Base-by-base conservation (phyloP, 2,888 invertebrate genomes). In the Ptychoptera albimana region DNA sequence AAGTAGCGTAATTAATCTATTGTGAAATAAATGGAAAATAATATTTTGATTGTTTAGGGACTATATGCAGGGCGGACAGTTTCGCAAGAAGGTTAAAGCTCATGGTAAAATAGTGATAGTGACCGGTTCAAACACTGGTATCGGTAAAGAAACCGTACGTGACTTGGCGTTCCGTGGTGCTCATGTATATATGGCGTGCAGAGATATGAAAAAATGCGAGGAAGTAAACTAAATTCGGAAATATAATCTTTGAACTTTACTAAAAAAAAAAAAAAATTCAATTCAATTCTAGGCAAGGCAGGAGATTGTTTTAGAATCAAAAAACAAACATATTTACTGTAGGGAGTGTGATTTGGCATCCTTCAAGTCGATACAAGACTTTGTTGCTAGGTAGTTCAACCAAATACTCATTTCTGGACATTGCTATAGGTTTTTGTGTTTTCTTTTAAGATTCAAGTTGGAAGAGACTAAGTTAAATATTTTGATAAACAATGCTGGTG, bases 171-270 rank as follows among this genome's bases (percentile, higher is more conserved):
- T 65, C 47, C 63, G 79, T 48, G 75, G 77, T 11, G 84, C 81
- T 6, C 79, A 75, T 70, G 77, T 86, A 50, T 75, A 82, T 54
- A 78, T 87, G 81, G 85, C 83, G 4, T 86, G 85, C 56, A 71
- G 84, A 47, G 72, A 85, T 64, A 69, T 84, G 70, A 58, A 63
- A 42, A 73, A 70, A 60, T 86, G 86, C 62, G 82, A 83, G 70
- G 60, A 61, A 66, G 32, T 32, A 32, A 8, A 4, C 7, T 23
- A 23, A 23, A 23, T n/a, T n/a, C n/a, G n/a, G n/a, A 23, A 23
- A 23, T 3, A 23, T 23, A 7, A 3, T 5, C 7, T 5, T 23
- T 23, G 4, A 23, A 23, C 7, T 23, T 23, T 5, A 23, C 7
- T 3, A 23, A 5, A 23, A 3, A 5, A 23, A 23, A 23, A 23